Base-by-base conservation (phyloP, 2,113 vertebrate species). In the Periophthalmodon schlosseri region DNA sequence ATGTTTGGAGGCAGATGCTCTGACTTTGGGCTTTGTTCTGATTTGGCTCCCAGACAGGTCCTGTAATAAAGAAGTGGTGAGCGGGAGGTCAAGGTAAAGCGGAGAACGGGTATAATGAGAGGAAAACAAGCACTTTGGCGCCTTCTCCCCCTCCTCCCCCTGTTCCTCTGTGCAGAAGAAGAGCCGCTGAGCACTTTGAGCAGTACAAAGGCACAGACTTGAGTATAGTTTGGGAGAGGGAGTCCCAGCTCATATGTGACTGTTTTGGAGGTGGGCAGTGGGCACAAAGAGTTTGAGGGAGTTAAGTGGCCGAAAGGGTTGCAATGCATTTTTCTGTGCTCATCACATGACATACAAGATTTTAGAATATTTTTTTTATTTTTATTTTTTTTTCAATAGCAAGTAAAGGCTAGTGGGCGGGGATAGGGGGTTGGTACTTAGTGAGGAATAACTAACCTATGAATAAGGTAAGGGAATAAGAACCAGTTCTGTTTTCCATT, bases 81-180 rank as follows among this genome's bases (percentile, higher is more conserved):
- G 20, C 64, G 77, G 67, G 33, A 7, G 86, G 82, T 89, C 88
- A 82, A 88, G 75, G 82, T 83, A 82, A 79, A 87, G 63, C 73
- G 68, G 16, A 73, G 71, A 71, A 70, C 16, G 60, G 20, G 33
- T 74, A 74, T 79, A 77, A 87, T 83, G 74, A 84, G 80, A 78
- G 69, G 76, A 78, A 78, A 80, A 77, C 67, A 77, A 61, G 69
- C 78, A 69, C 69, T 5, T 60, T 64, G 28, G 8, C 39, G 34
- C 39, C 2, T 24, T 21, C 65, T 60, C 58, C 46, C 58, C 76
- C 58, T 73, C 70, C 24, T 21, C 28, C 23, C 18, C 54, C 28
- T 4, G 2, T 1, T 24, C 21, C 56, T 58, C 56, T 9, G 23
- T 11, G 56, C 11, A 23, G 0, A 56, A 12, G 23, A 78, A 28